Evolutionary conservation across 92 coral and sea anemone genomes (phyloP).

Genomic region (Umimayanthus kanabou): DNA sequence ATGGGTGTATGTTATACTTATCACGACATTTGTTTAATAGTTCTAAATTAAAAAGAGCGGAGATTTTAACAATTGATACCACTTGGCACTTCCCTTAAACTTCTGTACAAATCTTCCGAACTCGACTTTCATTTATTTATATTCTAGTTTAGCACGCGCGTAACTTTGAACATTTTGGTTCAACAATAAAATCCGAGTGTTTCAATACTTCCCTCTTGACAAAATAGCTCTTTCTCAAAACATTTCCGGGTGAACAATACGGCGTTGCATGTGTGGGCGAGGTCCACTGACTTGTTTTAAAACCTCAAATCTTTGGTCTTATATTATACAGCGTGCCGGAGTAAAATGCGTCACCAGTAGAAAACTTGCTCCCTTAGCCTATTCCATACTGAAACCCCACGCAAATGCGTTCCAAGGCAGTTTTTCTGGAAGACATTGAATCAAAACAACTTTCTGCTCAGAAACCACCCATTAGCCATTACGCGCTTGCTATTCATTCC

Average conservation of each 20-base stretch:
- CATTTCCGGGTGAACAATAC: background rate
- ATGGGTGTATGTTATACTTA: background rate
- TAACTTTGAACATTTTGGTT: no score
- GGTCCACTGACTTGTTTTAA: background rate
- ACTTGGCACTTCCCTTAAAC: no score
- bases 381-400: background rate
- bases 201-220: no score
- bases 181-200: no score
- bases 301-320: background rate
- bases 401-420: background rate
- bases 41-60: background rate
- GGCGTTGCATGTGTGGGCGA: background rate
- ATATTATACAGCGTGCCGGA: conserved; percentile 12
- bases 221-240: no score
- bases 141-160: no score
- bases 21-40: background rate
- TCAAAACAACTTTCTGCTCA: no score
- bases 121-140: no score
- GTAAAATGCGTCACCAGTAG: background rate
- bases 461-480: no score
- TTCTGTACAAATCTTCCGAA: no score
- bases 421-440: background rate
- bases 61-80: no score
- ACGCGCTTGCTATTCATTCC: no score
- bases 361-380: background rate